phyloP scores from a whole-genome alignment of 2,797 vertebrate species.

The Tapera naevia region DNA sequence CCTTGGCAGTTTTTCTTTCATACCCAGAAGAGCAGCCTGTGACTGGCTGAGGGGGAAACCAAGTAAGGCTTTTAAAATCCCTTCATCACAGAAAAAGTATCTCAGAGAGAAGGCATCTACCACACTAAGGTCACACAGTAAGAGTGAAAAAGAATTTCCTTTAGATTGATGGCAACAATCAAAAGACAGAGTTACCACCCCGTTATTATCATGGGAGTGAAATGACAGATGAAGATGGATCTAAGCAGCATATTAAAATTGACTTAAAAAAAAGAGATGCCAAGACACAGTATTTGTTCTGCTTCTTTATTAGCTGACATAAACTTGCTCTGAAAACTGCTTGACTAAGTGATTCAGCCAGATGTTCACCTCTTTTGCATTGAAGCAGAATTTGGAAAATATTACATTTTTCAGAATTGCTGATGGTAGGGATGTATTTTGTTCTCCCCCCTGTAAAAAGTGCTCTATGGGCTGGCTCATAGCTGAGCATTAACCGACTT shows the following conservation, averaged over 20 bases:
- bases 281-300: conserved; percentile 48
- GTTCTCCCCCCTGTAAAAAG: not conserved
- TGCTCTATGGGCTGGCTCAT: conserved; percentile 26
- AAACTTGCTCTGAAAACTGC: conserved; percentile 69
- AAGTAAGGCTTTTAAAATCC: not conserved
- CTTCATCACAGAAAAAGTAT: not conserved
- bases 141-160: not conserved
- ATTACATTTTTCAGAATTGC: conserved; percentile 72
- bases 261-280: not conserved
- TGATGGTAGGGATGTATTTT: conserved; percentile 61
- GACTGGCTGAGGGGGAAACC: not conserved
- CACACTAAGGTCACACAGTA: not conserved
- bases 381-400: conserved; percentile 74
- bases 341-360: conserved; percentile 77
- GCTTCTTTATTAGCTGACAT: conserved; percentile 62
- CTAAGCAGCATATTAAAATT: not conserved
- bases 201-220: not conserved
- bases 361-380: conserved; percentile 77
- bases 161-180: not conserved
- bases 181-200: not conserved
- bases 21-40: not conserved
- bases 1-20: not conserved
- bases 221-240: not conserved
- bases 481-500: conserved; percentile 47
- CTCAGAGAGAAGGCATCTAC: not conserved